These are phyloP conservation scores for Scaptomyza parva DNA, from an alignment of 2,888 invertebrate genomes.

Conservation along the genomic window DNA sequence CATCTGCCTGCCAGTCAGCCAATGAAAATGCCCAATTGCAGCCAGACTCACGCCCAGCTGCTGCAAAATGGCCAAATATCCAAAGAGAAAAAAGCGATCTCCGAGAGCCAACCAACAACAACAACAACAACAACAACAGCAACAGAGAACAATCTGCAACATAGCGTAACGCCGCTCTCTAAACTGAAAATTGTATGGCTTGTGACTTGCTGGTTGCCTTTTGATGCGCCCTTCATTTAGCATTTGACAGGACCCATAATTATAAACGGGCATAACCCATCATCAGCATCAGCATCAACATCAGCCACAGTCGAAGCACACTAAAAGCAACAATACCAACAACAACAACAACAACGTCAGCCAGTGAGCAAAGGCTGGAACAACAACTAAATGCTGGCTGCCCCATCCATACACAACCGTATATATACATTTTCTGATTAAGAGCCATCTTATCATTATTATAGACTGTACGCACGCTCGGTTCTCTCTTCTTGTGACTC, in stretches of 20 bases:
- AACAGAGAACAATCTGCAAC: conserved; percentile 21
- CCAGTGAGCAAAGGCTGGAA: conserved; percentile 33
- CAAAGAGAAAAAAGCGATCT: conserved; percentile 9
- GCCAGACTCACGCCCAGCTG: conserved; percentile 39
- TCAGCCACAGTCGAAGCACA: conserved; percentile 1
- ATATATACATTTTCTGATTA: conserved; percentile 85
- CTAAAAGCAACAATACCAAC: conserved; percentile 16
- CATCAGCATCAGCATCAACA: conserved; percentile 71
- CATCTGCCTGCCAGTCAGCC: conserved; percentile 16
- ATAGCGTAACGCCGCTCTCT: conserved; percentile 49
- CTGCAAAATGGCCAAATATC: conserved; percentile 55
- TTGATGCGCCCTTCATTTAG: conserved; percentile 80
- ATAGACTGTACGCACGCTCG: conserved; percentile 80
- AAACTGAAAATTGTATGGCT: conserved; percentile 68
- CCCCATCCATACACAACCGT: conserved; percentile 2
- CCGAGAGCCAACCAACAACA: conserved; percentile 3
- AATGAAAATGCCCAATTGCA: conserved; percentile 37
- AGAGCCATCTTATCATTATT: conserved; percentile 85
- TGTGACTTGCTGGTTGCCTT: conserved; percentile 58
- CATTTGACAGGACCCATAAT: conserved; percentile 84
- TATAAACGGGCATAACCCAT: conserved; percentile 84
- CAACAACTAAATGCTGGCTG: conserved; percentile 77
- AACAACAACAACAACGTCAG: neutral
- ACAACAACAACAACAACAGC: neutral
- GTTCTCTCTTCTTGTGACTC: conserved; percentile 24